Evolutionary conservation across 2,113 vertebrate genomes (phyloP), one percentile per base, ranked within the genome.

Genomic region (Tachycineta bicolor): DNA sequence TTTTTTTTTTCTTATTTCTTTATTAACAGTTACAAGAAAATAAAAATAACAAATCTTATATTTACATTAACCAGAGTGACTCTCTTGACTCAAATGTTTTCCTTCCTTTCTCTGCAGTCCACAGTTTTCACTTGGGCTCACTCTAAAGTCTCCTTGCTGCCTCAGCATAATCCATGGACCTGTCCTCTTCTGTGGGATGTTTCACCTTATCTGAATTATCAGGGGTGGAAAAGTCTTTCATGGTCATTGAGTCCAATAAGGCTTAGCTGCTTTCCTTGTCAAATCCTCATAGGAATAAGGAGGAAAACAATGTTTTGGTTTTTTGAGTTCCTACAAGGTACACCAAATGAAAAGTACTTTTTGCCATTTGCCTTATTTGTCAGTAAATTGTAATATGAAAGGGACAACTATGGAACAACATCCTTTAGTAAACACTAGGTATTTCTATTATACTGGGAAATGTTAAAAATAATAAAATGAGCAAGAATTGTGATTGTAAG

Each of bases 181-280:
- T 98, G 77, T 98, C 23, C 43, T 59, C 7, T 34, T 63, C 56
- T 37, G 24, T 49, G 34, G 70, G 96, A 28, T 98, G 98, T 33
- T 74, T 96, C 28, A 22, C 10, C 14, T 52, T 29, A 47, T 1
- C 39, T 68, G 41, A 68, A 34, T 76, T 55, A 19, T 9, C 34
- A 43, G 28, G 31, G 22, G 6, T 76, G 63, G 41, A 76, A 55
- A 63, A 56, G 14, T 34, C 41, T 18, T 49, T 23, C 9, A 26
- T 76, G 41, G 26, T 55, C 63, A 26, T 41, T 55, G 41, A 62
- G 47, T 25, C n/a, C n/a, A 34, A 1, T 60, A 46, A 33, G 98
- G 84, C 75, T 98, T 98, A 21, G 98, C 88, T 96, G 98, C 98
- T 26, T 98, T 98, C 46, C 98, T 98, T 93, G 98, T 94, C 86